A percentile compares a stretch with the other conserved stretches of the same genome.
These are phyloP conservation scores for Kryptolebias marmoratus DNA, from an alignment of 2,113 vertebrate genomes.

Conservation along the genomic window DNA sequence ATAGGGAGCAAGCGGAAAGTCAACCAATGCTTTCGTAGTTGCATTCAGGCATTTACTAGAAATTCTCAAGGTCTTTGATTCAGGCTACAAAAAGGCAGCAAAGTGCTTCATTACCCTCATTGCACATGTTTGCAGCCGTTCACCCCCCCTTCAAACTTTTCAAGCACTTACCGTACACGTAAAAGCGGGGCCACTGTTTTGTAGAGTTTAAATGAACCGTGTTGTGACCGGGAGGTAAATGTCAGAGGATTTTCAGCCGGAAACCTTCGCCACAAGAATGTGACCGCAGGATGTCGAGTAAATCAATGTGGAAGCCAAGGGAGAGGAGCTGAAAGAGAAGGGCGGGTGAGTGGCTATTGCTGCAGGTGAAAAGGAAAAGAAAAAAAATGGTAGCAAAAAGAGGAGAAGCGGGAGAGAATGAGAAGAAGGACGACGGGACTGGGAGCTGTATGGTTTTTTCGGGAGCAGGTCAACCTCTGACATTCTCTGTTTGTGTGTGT, in stretches of 20 bases:
- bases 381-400: constrained; percentile 24
- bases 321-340: constrained; percentile 20
- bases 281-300: constrained; percentile 67
- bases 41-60: not conserved
- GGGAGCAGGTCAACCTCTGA: constrained; percentile 31
- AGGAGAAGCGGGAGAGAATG: constrained; percentile 6
- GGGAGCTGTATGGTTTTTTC: constrained; percentile 23
- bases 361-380: constrained; percentile 34
- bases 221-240: constrained; percentile 67
- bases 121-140: constrained; percentile 15
- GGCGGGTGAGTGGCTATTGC: constrained; percentile 6
- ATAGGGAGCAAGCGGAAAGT: not conserved
- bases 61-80: not conserved
- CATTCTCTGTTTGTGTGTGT: constrained; percentile 10
- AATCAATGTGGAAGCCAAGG: constrained; percentile 72
- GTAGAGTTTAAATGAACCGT: constrained; percentile 63
- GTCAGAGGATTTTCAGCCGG: constrained; percentile 73
- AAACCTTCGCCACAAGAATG: constrained; percentile 78
- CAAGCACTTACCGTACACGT: not conserved
- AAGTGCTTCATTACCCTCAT: constrained; percentile 3
- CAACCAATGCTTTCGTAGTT: too few species aligned
- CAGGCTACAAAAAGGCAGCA: not conserved
- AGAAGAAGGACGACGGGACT: not conserved
- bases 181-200: constrained; percentile 25
- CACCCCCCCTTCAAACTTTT: not conserved